phyloP scores from a whole-genome alignment of 2,797 vertebrate species.

The Epinephelus coioides region DNA sequence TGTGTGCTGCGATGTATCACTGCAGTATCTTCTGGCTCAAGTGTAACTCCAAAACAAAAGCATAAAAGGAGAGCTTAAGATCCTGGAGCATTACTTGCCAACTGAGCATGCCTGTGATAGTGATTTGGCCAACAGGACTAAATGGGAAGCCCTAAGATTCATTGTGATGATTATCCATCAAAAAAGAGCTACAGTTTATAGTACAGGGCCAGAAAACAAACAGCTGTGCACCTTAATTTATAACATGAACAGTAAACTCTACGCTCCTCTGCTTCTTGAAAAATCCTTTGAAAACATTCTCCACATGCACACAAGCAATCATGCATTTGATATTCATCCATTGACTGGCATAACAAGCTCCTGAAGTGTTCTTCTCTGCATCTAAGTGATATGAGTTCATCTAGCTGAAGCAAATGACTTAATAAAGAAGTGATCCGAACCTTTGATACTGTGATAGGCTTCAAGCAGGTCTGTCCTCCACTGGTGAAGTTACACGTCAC shows the following conservation, averaged over 20 bases:
- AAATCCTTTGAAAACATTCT: conserved; percentile 19
- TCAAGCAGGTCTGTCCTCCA: conserved; percentile 95
- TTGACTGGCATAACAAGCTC: conserved; percentile 1
- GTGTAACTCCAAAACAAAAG: conserved; percentile 9
- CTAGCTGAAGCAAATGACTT: background rate
- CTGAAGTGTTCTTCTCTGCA: conserved; percentile 5
- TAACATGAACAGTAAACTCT: conserved; percentile 15
- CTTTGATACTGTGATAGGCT: conserved; percentile 93
- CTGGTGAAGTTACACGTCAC: conserved; percentile 95
- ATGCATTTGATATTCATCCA: conserved; percentile 14
- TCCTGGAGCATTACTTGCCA: conserved; percentile 23
- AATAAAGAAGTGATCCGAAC: conserved; percentile 72
- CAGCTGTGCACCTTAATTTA: conserved; percentile 26
- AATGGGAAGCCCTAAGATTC: conserved; percentile 40
- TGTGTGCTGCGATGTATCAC: conserved; percentile 7
- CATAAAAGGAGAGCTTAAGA: conserved; percentile 18
- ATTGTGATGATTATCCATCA: conserved; percentile 19
- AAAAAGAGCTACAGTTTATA: conserved; percentile 29
- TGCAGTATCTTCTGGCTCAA: conserved; percentile 13
- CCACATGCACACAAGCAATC: background rate
- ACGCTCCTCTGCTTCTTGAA: background rate
- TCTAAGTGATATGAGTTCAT: conserved; percentile 7
- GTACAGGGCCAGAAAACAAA: conserved; percentile 28
- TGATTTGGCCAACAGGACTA: conserved; percentile 20
- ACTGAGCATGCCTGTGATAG: conserved; percentile 2